Conservation (phyloP, 2,797 vertebrate species). For the Gymnoscopelus braueri region DNA sequence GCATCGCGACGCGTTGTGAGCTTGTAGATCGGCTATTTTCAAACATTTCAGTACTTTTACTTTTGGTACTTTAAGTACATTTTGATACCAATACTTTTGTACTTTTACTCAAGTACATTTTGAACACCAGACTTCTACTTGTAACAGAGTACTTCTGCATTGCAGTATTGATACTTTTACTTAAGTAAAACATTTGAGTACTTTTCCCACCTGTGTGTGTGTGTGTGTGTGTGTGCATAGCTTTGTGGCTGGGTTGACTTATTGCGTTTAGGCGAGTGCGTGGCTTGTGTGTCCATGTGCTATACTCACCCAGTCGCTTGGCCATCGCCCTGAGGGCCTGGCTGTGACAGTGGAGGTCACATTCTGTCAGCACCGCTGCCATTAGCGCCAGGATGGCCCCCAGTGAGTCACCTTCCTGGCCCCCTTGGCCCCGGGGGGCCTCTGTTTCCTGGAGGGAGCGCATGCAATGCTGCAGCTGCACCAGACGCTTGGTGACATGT, state of each 20-base stretch:
- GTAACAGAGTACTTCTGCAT: constrained; percentile 47
- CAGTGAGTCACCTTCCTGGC: constrained; percentile 73
- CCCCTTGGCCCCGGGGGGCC: constrained; percentile 54
- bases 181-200: too few species aligned
- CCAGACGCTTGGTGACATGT: constrained; percentile 74
- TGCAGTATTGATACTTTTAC: too few species aligned
- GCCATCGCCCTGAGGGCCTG: constrained; percentile 82
- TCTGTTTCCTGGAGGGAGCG: constrained; percentile 75
- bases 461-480: constrained; percentile 83
- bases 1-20: too few species aligned
- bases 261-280: too few species aligned
- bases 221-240: neutral
- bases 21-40: too few species aligned
- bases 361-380: constrained; percentile 84
- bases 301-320: constrained; percentile 76
- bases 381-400: constrained; percentile 82
- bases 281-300: neutral
- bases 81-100: too few species aligned
- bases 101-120: too few species aligned
- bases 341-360: constrained; percentile 85
- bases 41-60: constrained; percentile 34
- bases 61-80: too few species aligned
- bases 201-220: neutral
- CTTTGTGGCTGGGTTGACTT: too few species aligned
- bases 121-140: too few species aligned